A percentile compares a stretch with the other conserved stretches of the same genome.
These are phyloP conservation scores for Lepas anatifera DNA, from an alignment of 2,888 invertebrate genomes.

Conservation along the genomic window DNA sequence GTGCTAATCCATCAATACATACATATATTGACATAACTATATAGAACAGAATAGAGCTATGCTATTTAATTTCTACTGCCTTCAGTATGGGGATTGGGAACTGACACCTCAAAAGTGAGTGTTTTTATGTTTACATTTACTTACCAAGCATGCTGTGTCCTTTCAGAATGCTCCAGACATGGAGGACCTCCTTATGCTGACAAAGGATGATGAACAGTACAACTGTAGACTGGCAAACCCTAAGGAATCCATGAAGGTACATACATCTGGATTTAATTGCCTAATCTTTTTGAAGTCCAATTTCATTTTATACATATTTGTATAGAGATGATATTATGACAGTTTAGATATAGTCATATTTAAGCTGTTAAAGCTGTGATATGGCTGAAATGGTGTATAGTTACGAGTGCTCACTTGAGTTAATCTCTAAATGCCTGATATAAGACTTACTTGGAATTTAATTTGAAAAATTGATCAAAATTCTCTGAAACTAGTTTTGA, in stretches of 20 bases:
- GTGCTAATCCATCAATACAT: too few species aligned
- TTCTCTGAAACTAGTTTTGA: too few species aligned
- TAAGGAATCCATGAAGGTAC: conserved; percentile 31
- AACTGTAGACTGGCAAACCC: conserved; percentile 65
- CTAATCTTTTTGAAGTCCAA: neutral
- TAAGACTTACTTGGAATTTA: neutral
- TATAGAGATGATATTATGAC: neutral
- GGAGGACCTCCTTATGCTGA: conserved; percentile 54
- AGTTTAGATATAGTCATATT: neutral
- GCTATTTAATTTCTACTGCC: too few species aligned
- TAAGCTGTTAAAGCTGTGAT: too few species aligned
- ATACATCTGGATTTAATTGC: too few species aligned
- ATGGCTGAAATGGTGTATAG: too few species aligned
- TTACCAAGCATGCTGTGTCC: neutral
- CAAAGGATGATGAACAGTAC: conserved; percentile 68
- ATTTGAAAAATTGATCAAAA: too few species aligned
- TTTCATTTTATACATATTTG: neutral
- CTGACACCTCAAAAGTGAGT: neutral
- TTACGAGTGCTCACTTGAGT: too few species aligned
- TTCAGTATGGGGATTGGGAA: too few species aligned
- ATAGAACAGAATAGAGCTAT: too few species aligned
- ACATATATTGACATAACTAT: too few species aligned
- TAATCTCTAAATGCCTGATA: neutral
- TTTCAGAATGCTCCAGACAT: conserved; percentile 25
- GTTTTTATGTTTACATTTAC: neutral